Base-by-base conservation (phyloP, 2,113 vertebrate genomes). In the Boulengeromyrus knoepffleri region DNA sequence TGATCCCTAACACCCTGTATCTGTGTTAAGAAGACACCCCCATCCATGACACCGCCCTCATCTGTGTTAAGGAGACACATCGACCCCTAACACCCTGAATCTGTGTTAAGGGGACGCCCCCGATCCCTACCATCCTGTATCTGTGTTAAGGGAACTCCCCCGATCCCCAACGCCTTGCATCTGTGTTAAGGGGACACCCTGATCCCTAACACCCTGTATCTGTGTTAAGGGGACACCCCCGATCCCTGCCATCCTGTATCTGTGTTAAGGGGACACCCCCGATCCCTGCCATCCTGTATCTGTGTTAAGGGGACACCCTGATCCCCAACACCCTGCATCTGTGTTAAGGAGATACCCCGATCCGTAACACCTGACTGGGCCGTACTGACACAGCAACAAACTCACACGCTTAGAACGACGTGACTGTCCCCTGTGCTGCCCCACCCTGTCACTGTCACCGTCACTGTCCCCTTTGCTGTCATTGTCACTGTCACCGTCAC, bases 21-120 rank as follows among this genome's bases (percentile, higher is more conserved):
- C 53, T 56, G 56, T n/a, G 21, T 24, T 58, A 24, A 58, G 21
- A 7, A 2, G 24, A 62, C 56, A 62, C 21, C 21, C 24, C 7
- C 0, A 24, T 8, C 56, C 0, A 5, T 36, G 31, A 36, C 0
- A 8, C 2, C 24, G 0, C 7, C 56, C 56, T n/a, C 0, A 62
- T 62, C 56, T 62, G 56, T n/a, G 53, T 56, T 56, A 24, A 56
- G 19, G 53, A 4, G 53, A 56, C 53, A 58, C 5, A 5, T 5
- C 53, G 1, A 21, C 21, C 19, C 21, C 21, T 5, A 7, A 2
- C 53, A 2, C 1, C 21, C 53, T 21, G 5, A 0, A 58, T 58
- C 53, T 7, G 53, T 21, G 58, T n/a, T 62, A 24, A 58, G 24
- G 24, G 56, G 56, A 62, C 56, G n/a, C 52, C 56, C 17, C 56